Base-by-base conservation (phyloP, 2,888 invertebrate genomes). In the Thyatira batis region DNA sequence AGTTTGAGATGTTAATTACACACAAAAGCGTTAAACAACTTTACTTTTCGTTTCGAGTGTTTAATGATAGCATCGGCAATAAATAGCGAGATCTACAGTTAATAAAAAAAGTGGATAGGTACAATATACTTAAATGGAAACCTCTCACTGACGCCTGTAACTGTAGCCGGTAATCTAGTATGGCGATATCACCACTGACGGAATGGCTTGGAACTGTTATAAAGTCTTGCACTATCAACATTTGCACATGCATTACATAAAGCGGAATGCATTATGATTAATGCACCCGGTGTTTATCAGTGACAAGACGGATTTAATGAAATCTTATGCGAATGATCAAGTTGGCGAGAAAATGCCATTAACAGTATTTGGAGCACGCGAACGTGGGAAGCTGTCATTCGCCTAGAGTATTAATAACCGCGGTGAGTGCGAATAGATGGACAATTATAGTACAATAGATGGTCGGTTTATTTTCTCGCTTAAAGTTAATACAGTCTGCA, bases 351-450 rank as follows among this genome's bases (percentile, higher is more conserved):
- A 64, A 62, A 61, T 55, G 53, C 60, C 61, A 63, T 63, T 33
- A 82, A 60, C 70, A 70, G 69, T 83, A 88, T 89, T 87, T 79
- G 80, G 87, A 86, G 82, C 84, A 85, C 78, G 80, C 80, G 84
- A 80, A 82, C 89, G 85, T 88, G 86, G 83, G 86, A 87, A 87
- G 71, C 67, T 78, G 75, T 74, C 75, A 76, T 78, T 78, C 70
- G 73, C 74, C 73, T 73, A 70, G 75, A 67, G 64, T 74, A 80
- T 82, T 78, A 80, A 81, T 76, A 76, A 74, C 69, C 67, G 74
- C 73, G 78, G 73, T 73, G 79, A 84, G 76, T 76, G 69, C 58
- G 69, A 76, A 78, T 72, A 74, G 69, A 80, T 79, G 71, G 71
- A 72, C 66, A 72, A 78, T 79, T 78, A 76, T 68, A n/a, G n/a